These are phyloP conservation scores for Arothron firmamentum DNA, from an alignment of 2,113 vertebrate species.

Conservation along the genomic window DNA sequence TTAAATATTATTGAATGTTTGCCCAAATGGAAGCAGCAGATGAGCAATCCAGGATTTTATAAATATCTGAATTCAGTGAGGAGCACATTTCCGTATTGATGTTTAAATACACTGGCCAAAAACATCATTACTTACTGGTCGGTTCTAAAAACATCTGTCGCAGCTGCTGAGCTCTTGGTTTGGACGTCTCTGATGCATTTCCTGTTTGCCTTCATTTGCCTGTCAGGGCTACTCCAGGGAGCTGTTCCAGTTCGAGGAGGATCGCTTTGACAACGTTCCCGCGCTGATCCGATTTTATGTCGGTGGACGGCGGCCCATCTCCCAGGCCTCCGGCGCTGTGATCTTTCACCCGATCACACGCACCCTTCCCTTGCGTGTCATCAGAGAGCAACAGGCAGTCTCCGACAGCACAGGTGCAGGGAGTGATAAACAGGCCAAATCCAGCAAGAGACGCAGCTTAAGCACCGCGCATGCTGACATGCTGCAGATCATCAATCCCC, in stretches of 20 bases:
- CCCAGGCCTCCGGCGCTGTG: conserved; percentile 77
- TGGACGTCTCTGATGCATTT: conserved; percentile 4
- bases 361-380: conserved; percentile 72
- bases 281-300: conserved; percentile 81
- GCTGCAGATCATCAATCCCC: conserved; percentile 48
- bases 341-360: conserved; percentile 78
- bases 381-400: conserved; percentile 59
- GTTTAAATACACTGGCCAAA: not conserved
- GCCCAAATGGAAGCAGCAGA: not conserved
- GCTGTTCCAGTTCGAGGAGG: conserved; percentile 86
- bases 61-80: not conserved
- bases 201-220: conserved; percentile 16
- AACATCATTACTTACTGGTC: not conserved
- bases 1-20: not conserved
- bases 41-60: not conserved
- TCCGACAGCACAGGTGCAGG: conserved; percentile 3
- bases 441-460: conserved; percentile 72
- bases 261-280: conserved; percentile 81
- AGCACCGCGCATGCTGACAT: conserved; percentile 47
- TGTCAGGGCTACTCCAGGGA: conserved; percentile 75
- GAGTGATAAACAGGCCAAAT: conserved; percentile 5
- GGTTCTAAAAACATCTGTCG: not conserved
- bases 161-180: not conserved
- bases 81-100: not conserved
- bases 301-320: conserved; percentile 72